A percentile compares a stretch with the other conserved stretches of the same genome.
phyloP scores from a whole-genome alignment of 2,113 vertebrate genomes.

The Hydrochoerus hydrochaeris region DNA sequence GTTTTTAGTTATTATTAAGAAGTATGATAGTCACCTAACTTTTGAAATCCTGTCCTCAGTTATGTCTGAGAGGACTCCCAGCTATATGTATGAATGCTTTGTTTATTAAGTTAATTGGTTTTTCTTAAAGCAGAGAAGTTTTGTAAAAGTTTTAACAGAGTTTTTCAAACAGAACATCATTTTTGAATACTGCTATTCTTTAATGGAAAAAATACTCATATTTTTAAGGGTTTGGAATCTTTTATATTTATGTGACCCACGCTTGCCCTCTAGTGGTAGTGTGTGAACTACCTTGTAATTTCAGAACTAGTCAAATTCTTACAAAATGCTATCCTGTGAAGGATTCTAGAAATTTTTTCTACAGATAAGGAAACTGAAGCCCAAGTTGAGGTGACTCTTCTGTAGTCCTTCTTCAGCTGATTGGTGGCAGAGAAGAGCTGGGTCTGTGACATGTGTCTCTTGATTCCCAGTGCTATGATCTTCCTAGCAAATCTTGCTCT shows the following conservation, averaged over 20 bases:
- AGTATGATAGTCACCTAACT: not conserved
- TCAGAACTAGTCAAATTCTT: not conserved
- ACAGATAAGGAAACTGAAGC: constrained; percentile 2
- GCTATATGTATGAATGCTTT: not conserved
- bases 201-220: not conserved
- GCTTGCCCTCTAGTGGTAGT: constrained; percentile 69
- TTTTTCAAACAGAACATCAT: not conserved
- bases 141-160: constrained; percentile 44
- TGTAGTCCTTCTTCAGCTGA: not conserved
- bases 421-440: not conserved
- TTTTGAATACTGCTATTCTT: constrained; percentile 48
- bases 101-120: not conserved
- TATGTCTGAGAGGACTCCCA: not conserved
- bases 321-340: not conserved
- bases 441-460: not conserved
- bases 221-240: constrained; percentile 44
- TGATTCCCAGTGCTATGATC: not conserved
- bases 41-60: not conserved
- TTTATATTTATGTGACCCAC: not conserved
- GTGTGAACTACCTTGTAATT: constrained; percentile 9
- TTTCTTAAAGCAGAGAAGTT: not conserved
- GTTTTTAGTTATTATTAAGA: constrained; percentile 12
- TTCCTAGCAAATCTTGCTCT: not conserved
- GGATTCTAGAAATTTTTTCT: not conserved
- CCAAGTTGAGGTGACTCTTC: not conserved